phyloP scores from a whole-genome alignment of 2,113 vertebrate genomes.

The Castor canadensis region DNA sequence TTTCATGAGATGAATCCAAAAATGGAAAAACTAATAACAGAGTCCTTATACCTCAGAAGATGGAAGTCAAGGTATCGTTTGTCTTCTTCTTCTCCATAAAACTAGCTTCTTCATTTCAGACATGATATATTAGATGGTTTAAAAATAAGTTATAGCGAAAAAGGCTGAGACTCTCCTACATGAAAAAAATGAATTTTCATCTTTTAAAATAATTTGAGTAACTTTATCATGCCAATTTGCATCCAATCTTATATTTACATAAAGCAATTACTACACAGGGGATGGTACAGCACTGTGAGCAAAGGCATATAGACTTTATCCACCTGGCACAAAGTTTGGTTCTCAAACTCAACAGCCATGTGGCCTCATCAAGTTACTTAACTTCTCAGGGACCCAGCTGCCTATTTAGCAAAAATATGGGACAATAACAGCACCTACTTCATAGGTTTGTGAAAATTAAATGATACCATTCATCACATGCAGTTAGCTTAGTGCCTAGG shows the following conservation, averaged over 20 bases:
- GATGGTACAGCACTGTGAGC: neutral
- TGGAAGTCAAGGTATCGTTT: conserved; percentile 10
- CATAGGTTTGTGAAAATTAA: neutral
- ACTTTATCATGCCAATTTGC: neutral
- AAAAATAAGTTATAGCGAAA: conserved; percentile 30
- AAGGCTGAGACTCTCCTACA: neutral
- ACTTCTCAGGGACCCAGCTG: neutral
- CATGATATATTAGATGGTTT: neutral
- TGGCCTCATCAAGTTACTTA: neutral
- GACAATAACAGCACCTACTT: neutral
- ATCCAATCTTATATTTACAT: neutral
- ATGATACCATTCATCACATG: neutral
- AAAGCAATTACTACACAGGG: neutral
- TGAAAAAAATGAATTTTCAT: conserved; percentile 40
- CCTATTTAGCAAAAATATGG: neutral
- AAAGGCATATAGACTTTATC: neutral
- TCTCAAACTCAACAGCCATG: neutral
- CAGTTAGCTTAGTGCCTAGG: neutral
- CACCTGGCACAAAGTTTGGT: neutral
- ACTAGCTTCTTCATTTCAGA: conserved; percentile 37
- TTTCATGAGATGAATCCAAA: conserved; percentile 73
- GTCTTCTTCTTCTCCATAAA: neutral
- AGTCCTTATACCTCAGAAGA: conserved; percentile 43
- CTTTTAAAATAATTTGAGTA: conserved; percentile 22
- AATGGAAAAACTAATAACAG: conserved; percentile 55